These are phyloP conservation scores for Brachionichthys hirsutus DNA, from an alignment of 2,113 vertebrate species.

Conservation along the genomic window DNA sequence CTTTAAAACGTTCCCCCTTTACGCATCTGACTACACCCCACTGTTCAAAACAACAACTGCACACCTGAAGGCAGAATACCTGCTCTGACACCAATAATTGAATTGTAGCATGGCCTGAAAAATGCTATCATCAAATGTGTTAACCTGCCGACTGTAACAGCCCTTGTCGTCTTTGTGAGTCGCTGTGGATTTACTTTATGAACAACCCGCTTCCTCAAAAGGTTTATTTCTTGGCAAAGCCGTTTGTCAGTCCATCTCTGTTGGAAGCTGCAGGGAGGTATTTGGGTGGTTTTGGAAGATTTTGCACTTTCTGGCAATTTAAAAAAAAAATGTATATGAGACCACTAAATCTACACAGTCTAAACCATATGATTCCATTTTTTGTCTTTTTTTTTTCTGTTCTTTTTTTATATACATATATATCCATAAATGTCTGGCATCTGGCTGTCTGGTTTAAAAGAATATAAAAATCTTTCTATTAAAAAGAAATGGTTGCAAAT, in stretches of 20 bases:
- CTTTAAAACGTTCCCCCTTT: conserved; percentile 10
- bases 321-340: conserved; percentile 79
- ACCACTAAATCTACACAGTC: conserved; percentile 83
- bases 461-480: conserved; percentile 84
- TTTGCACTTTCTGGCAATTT: conserved; percentile 82
- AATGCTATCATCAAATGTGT: conserved; percentile 8
- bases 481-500: conserved; percentile 79
- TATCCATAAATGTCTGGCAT: conserved; percentile 82
- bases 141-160: conserved; percentile 15
- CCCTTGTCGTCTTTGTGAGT: conserved; percentile 11
- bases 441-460: conserved; percentile 82
- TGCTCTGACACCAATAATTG: conserved; percentile 22
- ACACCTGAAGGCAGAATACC: conserved; percentile 11
- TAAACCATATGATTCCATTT: conserved; percentile 80
- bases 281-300: conserved; percentile 67
- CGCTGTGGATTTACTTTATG: conserved; percentile 35
- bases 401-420: conserved; percentile 71
- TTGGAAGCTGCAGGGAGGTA: conserved; percentile 65
- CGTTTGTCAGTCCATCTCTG: conserved; percentile 59
- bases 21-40: conserved; percentile 12
- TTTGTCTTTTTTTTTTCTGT: conserved; percentile 67
- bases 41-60: conserved; percentile 16
- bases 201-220: conserved; percentile 50
- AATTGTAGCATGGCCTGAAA: conserved; percentile 10
- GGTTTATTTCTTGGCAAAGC: conserved; percentile 47